Evolutionary conservation across 2,888 invertebrate genomes (phyloP), one percentile per base, ranked within the genome.

Genomic region (Plebejus anna): DNA sequence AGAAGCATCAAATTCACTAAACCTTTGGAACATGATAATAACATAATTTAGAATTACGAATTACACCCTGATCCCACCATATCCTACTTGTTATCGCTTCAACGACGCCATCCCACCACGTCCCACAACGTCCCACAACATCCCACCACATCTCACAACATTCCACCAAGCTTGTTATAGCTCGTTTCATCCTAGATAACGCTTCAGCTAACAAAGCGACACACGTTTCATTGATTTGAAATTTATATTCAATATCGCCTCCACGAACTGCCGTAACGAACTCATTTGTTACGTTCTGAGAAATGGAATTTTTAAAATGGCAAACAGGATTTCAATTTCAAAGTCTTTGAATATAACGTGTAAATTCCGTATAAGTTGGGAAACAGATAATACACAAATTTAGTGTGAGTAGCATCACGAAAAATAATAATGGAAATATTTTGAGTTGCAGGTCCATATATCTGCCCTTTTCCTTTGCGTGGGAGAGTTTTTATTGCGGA

Each of bases 221-320:
- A 5, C 66, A 36, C 66, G 66, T 32, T 36, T 36, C 66, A 32
- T 66, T 66, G 66, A 66, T 36, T 66, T 66, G 32, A 66, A 32
- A 66, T 66, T 66, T 36, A 66, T 66, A 66, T 66, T 66, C 32
- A 13, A 66, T 66, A 66, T 66, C 66, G 66, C 28, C 6, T 59
- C 32, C 28, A 36, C 32, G 32, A 66, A 66, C 16, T 36, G 5
- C 61, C 66, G 66, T 66, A 66, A 66, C 32, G 66, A 66, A 66
- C 13, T 66, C 66, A 36, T 66, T 66, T 36, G 66, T 66, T 66
- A 32, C 32, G 16, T 66, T 66, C 11, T 5, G 5, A 36, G 13
- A 11, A 66, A 36, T 66, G 1, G 16, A 66, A 61, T 6, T 28
- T 61, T 61, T 61, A 7, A 61, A 61, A 61, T 28, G 11, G 22